phyloP scores from a whole-genome alignment of 2,797 vertebrate species.

The Lagorchestes hirsutus region DNA sequence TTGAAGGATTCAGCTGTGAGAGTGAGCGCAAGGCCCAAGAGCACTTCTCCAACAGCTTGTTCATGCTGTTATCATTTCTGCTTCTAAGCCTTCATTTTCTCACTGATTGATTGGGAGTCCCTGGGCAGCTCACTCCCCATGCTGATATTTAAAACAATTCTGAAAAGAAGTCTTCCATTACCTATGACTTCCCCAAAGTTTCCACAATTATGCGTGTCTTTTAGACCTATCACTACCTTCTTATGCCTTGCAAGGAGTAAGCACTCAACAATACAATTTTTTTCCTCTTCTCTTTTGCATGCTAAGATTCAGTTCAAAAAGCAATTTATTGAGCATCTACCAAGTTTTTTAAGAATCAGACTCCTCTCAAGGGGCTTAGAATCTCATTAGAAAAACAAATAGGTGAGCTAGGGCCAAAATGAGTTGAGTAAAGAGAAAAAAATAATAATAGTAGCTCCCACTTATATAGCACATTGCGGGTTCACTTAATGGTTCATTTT shows the following conservation, averaged over 20 bases:
- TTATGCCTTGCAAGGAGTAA: background rate
- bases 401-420: background rate
- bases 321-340: background rate
- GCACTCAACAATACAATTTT: background rate
- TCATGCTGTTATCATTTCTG: background rate
- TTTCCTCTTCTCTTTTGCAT: background rate
- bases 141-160: background rate
- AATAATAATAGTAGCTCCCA: background rate
- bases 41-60: background rate
- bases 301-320: background rate
- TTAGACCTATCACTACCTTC: background rate
- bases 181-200: background rate
- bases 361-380: background rate
- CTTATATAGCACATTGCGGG: background rate
- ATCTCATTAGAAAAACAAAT: background rate
- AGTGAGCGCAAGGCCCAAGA: background rate
- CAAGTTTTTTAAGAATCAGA: background rate
- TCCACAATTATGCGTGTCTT: background rate
- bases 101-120: background rate
- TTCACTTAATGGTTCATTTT: background rate
- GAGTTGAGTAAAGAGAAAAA: background rate
- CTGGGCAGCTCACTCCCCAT: background rate
- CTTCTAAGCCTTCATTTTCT: background rate
- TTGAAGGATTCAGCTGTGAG: background rate
- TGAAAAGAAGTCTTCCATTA: background rate